phyloP scores from a whole-genome alignment of 2,888 invertebrate genomes.

The Pseudococcus jackbeardsleyi region DNA sequence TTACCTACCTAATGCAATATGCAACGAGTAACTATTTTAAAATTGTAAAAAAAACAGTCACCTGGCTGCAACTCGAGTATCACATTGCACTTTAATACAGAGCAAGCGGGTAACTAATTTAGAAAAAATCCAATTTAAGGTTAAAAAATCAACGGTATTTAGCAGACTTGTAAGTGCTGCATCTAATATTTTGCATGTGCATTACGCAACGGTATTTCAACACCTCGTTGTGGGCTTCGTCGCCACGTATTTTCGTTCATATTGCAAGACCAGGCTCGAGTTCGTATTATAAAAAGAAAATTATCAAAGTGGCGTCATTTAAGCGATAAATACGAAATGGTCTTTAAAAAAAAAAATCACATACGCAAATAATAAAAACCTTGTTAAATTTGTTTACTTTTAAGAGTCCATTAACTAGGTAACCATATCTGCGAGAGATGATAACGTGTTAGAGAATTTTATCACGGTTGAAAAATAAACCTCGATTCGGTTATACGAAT shows the following conservation, averaged over 20 bases:
- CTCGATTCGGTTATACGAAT: slow-evolving; percentile 42
- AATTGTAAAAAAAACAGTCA: neutral
- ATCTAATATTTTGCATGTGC: slow-evolving; percentile 26
- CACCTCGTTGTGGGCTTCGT: slow-evolving; percentile 5
- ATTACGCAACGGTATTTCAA: slow-evolving; percentile 1
- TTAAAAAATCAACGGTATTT: slow-evolving; percentile 12
- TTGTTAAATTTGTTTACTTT: slow-evolving; percentile 47
- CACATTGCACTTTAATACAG: slow-evolving; percentile 16
- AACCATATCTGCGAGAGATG: neutral
- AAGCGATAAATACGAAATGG: slow-evolving; percentile 27
- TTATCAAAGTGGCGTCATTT: slow-evolving; percentile 37
- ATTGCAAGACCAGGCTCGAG: neutral
- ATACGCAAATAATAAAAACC: slow-evolving; percentile 40
- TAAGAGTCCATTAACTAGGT: slow-evolving; percentile 50
- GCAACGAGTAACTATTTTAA: neutral
- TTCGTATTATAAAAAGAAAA: neutral
- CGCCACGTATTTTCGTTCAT: neutral
- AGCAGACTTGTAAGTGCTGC: slow-evolving; percentile 39
- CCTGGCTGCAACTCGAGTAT: neutral
- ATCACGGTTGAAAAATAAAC: slow-evolving; percentile 39
- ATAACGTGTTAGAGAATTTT: slow-evolving; percentile 18
- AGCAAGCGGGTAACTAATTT: neutral
- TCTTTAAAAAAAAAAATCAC: slow-evolving; percentile 25
- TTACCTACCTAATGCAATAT: neutral
- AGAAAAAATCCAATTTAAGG: slow-evolving; percentile 27